Percentiles rank a stretch among this genome's conserved stretches.
phyloP scores from a whole-genome alignment of 2,888 invertebrate species.

The Tinea pellionella region DNA sequence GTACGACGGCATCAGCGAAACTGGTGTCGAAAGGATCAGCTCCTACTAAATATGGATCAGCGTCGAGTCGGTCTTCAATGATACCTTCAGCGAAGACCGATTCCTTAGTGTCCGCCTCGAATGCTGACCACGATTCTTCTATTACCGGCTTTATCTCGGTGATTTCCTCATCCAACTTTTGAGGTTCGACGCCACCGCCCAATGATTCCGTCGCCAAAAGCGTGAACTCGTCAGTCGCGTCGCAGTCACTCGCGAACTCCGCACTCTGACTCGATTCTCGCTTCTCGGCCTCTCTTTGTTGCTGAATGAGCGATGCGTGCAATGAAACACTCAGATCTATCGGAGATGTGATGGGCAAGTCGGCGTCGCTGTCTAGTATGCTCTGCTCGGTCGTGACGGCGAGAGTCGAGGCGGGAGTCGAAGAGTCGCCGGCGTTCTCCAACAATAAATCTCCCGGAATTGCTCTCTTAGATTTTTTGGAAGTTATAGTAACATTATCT shows the following conservation, averaged over 20 bases:
- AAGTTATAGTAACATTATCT: slow-evolving; percentile 76
- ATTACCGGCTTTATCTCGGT: slow-evolving; percentile 52
- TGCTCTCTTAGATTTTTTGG: slow-evolving; percentile 68
- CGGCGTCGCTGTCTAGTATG: slow-evolving; percentile 80
- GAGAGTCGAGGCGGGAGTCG: background rate
- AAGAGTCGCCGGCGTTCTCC: slow-evolving; percentile 45
- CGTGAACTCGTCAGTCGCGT: slow-evolving; percentile 83
- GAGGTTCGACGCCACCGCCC: slow-evolving; percentile 64
- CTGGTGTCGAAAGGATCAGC: slow-evolving; percentile 89
- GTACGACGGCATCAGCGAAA: slow-evolving; percentile 81
- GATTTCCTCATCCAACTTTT: slow-evolving; percentile 49
- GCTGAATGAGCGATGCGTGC: slow-evolving; percentile 63
- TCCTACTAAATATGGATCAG: slow-evolving; percentile 63
- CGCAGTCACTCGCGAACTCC: slow-evolving; percentile 61
- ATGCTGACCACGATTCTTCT: slow-evolving; percentile 74
- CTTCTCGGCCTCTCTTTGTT: slow-evolving; percentile 37
- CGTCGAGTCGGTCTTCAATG: slow-evolving; percentile 56
- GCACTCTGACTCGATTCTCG: slow-evolving; percentile 22
- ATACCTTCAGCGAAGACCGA: slow-evolving; percentile 55
- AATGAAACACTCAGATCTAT: slow-evolving; percentile 78
- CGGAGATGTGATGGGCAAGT: slow-evolving; percentile 74
- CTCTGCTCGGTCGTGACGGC: slow-evolving; percentile 70
- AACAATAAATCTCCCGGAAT: slow-evolving; percentile 77
- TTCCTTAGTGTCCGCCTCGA: slow-evolving; percentile 66
- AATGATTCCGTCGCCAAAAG: slow-evolving; percentile 82